Base-by-base conservation (phyloP, 2,888 invertebrate species). In the Xylophagus ater region DNA sequence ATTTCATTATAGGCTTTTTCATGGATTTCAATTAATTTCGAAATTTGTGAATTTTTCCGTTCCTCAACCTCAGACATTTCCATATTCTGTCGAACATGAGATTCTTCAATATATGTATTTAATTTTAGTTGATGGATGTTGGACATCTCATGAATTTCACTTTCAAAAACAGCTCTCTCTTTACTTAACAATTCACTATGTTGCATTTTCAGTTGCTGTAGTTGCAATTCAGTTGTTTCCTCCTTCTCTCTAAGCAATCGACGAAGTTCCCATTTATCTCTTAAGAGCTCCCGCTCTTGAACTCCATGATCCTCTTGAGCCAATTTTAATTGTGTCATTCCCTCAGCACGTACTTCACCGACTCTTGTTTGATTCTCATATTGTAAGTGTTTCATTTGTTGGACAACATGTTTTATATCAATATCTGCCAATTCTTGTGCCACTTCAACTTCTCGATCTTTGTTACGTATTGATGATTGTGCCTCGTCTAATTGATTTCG, bases 31-130 rank as follows among this genome's bases (percentile, higher is more conserved):
- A 86, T 84, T 43, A 94, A 64, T 25, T 80, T 80, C 8, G 78
- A 74, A 4, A 93, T 75, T 57, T 92, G 92, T 35, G 76, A 76
- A 62, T 90, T 90, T 65, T 94, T 94, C 28, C 89, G 72, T 56
- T 92, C 90, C 58, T 92, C 90, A 7, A 90, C 79, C 66, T 93
- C 88, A 34, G 82, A 74, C 56, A 89, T 75, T 66, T 93, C 92
- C 62, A 82, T 81, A 52, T 78, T 75, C 53, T 82, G 81, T 52
- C 79, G 79, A 0, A 81, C 70, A 6, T 76, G 74, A 30, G 85
- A 60, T 46, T 88, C 83, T 24, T 76, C 67, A 51, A 82, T 76
- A 37, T 85, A 73, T 41, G 73, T 73, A 31, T 71, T 66, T 48
- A 89, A 74, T 56, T 85, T 83, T 53, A 80, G 77, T 38, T 63